Evolutionary conservation across 2,888 invertebrate genomes (phyloP).

Genomic region (Coelopa pilipes): DNA sequence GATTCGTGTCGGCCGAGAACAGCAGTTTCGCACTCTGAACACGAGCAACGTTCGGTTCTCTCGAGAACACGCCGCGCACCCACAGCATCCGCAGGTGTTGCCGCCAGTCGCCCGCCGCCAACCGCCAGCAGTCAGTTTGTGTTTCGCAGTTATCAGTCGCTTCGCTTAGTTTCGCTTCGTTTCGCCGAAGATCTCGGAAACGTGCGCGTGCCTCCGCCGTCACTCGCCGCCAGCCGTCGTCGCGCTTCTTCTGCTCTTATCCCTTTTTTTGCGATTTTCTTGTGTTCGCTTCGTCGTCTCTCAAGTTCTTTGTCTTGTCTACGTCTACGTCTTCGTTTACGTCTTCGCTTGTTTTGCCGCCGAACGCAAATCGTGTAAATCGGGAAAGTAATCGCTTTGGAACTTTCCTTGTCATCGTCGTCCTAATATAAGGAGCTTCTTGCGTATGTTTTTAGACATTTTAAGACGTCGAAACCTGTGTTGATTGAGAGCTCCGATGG

Average conservation of each 20-base stretch:
- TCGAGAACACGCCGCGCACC: conserved; percentile 37
- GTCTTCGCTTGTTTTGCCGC: not conserved
- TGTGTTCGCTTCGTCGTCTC: not conserved
- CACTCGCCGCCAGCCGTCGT: not conserved
- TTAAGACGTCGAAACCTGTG: too few relatives aligned
- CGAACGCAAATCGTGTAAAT: too few relatives aligned
- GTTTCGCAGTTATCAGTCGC: not conserved
- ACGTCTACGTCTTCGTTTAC: not conserved
- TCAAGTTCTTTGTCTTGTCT: not conserved
- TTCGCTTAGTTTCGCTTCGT: too few relatives aligned
- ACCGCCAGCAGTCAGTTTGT: not conserved
- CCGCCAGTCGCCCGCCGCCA: not conserved
- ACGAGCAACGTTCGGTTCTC: conserved; percentile 38
- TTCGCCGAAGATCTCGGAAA: not conserved
- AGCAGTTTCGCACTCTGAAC: conserved; percentile 46
- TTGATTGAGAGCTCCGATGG: too few relatives aligned
- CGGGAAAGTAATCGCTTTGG: too few relatives aligned
- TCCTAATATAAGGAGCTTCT: too few relatives aligned
- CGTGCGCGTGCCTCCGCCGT: not conserved
- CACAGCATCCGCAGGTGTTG: conserved; percentile 25
- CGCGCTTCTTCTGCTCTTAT: not conserved
- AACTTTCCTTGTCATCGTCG: too few relatives aligned
- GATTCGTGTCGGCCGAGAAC: conserved; percentile 66
- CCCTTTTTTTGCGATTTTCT: conserved; percentile 9
- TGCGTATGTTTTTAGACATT: too few relatives aligned